These are phyloP conservation scores for Xestia rhomboidea DNA, from an alignment of 2,888 invertebrate species.

Conservation along the genomic window DNA sequence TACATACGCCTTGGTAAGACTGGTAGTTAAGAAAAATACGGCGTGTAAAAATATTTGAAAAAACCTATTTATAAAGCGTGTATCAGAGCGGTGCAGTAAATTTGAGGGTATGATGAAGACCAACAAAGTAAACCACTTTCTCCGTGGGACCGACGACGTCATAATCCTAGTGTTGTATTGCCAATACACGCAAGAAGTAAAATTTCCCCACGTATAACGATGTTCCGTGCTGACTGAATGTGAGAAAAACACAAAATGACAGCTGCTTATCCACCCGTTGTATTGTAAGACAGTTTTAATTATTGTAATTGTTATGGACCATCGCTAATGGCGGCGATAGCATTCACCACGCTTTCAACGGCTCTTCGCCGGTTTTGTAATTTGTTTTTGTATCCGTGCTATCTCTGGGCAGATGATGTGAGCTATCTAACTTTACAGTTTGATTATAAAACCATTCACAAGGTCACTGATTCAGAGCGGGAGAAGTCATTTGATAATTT, in stretches of 20 bases:
- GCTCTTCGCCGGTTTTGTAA: slow-evolving; percentile 1
- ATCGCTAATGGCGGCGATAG: slow-evolving; percentile 33
- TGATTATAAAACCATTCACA: background rate
- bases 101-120: background rate
- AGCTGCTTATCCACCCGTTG: slow-evolving; percentile 49
- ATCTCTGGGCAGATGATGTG: background rate
- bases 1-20: too few species aligned
- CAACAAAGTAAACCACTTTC: background rate
- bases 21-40: too few species aligned
- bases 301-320: slow-evolving; percentile 31
- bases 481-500: too few species aligned
- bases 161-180: background rate
- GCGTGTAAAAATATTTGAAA: too few species aligned
- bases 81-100: background rate
- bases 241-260: slow-evolving; percentile 49
- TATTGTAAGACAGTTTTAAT: slow-evolving; percentile 48
- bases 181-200: background rate
- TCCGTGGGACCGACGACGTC: background rate
- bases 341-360: slow-evolving; percentile 44
- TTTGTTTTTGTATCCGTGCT: background rate
- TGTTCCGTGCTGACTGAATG: slow-evolving; percentile 35
- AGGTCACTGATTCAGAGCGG: background rate
- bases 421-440: background rate
- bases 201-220: background rate
- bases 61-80: too few species aligned